Conservation (phyloP, 2,113 vertebrate species). For the Furnarius figulus region DNA sequence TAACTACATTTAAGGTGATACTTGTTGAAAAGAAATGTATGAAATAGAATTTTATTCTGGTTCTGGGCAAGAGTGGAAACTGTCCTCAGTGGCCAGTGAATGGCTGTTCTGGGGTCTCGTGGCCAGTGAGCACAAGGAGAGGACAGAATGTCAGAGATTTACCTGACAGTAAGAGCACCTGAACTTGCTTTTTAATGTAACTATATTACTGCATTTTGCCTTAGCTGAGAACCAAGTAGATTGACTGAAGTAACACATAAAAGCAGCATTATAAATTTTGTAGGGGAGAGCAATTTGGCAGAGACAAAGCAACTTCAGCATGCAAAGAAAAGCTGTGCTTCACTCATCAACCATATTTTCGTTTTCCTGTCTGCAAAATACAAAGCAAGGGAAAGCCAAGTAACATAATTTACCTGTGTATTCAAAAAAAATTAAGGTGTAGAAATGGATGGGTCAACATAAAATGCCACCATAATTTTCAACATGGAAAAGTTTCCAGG, state of each 20-base stretch:
- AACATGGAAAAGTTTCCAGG: not conserved
- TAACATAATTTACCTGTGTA: not conserved
- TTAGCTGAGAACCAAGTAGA: not conserved
- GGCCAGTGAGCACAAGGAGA: not conserved
- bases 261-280: not conserved
- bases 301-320: not conserved
- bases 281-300: not conserved
- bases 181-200: not conserved
- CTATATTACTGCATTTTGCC: not conserved
- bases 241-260: not conserved
- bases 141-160: not conserved
- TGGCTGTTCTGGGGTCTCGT: not conserved
- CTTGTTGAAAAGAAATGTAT: not conserved
- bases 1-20: not conserved
- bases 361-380: not conserved
- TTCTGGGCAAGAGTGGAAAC: not conserved
- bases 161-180: not conserved
- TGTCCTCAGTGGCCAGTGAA: not conserved
- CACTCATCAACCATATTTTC: not conserved
- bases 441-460: not conserved
- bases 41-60: not conserved
- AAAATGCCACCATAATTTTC: not conserved
- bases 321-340: not conserved
- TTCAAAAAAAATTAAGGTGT: not conserved
- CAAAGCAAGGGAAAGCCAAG: not conserved